A percentile compares a stretch with the other conserved stretches of the same genome.
Evolutionary conservation across 2,888 invertebrate genomes (phyloP).

Genomic region (Nasonia oneida): DNA sequence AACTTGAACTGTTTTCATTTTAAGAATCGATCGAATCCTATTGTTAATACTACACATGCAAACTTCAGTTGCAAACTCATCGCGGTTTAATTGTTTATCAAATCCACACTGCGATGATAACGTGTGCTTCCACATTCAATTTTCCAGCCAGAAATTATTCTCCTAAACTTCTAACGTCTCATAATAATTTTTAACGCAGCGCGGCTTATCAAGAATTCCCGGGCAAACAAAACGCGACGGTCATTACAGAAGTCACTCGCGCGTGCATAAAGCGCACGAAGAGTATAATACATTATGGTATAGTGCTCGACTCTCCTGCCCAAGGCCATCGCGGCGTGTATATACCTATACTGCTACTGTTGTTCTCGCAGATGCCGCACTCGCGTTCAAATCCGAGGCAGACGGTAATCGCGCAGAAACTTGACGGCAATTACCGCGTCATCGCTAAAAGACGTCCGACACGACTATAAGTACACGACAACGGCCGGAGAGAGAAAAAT

Average conservation of each 20-base stretch:
- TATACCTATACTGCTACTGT: not conserved
- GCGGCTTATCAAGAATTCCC: not conserved
- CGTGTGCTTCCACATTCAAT: not conserved
- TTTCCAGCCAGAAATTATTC: not conserved
- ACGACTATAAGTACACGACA: not conserved
- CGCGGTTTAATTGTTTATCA: too few relatives aligned
- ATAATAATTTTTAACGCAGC: not conserved
- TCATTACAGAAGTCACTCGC: not conserved
- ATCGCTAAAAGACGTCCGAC: conserved; percentile 33
- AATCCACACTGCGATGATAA: not conserved
- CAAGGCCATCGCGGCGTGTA: not conserved
- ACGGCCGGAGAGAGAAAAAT: not conserved
- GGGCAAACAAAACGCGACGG: not conserved
- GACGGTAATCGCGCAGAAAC: conserved; percentile 40
- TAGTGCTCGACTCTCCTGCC: not conserved
- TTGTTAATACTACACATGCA: too few relatives aligned
- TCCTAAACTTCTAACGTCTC: not conserved
- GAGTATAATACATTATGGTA: not conserved
- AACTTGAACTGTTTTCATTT: not conserved
- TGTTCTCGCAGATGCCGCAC: not conserved
- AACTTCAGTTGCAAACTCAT: too few relatives aligned
- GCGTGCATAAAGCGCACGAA: not conserved
- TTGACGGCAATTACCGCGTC: conserved; percentile 20
- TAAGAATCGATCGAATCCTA: not conserved
- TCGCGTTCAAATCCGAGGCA: not conserved